Evolutionary conservation across 1,140 invertebrate species (phyloP), one percentile per base, ranked within the genome.

Genomic region (Drosophila ananassae): DNA sequence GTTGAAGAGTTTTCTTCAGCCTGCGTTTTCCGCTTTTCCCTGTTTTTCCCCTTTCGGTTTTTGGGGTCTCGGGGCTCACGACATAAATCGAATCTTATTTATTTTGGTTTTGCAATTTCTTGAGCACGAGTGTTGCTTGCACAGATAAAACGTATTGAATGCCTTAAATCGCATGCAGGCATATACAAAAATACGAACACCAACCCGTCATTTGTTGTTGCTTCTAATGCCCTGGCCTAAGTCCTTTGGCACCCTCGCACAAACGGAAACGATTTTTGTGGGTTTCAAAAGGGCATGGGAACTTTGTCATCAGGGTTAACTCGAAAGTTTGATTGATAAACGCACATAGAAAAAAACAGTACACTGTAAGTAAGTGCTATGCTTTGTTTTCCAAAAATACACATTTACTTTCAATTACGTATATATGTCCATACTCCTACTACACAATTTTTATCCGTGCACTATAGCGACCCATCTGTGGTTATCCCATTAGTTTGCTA

Each of bases 21-120:
- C 46, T 12, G 21, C 47, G 48, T n/a, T 46, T 51, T 60, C 28
- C 30, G 30, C 51, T 28, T 13, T 28, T n/a, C 12, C 37, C 39
- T 9, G 32, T 52, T 28, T 12, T 57, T 53, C 39, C 32, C 47
- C 47, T 34, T 59, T 24, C 5, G 44, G 21, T 37, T 37, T 69
- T 59, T 21, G 34, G 52, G 21, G 51, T 66, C 56, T 22, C n/a
- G 46, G 72, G 61, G 24, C 41, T 57, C 46, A 64, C 62, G 50
- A 89, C 79, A 89, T 89, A 89, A 89, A 89, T 89, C 83, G 83
- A 89, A 89, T 89, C 79, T 82, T 89, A 89, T 89, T 89, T 89
- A 83, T 89, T 89, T 89, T 89, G 72, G 76, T 78, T 82, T 82
- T 83, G 83, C 72, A 89, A 89, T 77, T 83, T 89, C 80, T 82